phyloP scores from a whole-genome alignment of 2,888 invertebrate genomes.

The Hydriomena furcata region DNA sequence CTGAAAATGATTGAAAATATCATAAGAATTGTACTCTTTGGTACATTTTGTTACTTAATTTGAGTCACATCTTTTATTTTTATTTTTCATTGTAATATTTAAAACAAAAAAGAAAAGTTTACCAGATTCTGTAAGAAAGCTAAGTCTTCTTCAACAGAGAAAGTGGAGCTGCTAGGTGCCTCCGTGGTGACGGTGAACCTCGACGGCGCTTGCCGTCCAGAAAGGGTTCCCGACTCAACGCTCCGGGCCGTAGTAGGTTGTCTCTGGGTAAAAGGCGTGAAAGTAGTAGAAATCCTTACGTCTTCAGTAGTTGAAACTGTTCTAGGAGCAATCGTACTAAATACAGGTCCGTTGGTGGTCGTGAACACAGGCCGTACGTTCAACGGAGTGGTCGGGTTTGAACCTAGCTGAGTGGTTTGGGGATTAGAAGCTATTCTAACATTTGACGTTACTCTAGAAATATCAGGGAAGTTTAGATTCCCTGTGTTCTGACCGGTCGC shows the following conservation, averaged over 20 bases:
- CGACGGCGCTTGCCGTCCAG: slow-evolving; percentile 51
- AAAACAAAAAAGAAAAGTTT: too few species aligned
- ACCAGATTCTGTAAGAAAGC: slow-evolving; percentile 85
- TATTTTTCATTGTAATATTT: too few species aligned
- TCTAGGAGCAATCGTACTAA: slow-evolving; percentile 56
- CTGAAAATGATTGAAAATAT: slow-evolving; percentile 52
- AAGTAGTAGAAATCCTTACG: slow-evolving; percentile 70
- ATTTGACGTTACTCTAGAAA: slow-evolving; percentile 72
- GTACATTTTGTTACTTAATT: too few species aligned
- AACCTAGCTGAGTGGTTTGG: slow-evolving; percentile 62
- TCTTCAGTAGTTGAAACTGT: slow-evolving; percentile 59
- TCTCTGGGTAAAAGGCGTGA: slow-evolving; percentile 58
- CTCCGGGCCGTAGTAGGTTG: slow-evolving; percentile 50
- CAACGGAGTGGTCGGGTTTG: slow-evolving; percentile 67
- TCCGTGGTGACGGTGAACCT: slow-evolving; percentile 64
- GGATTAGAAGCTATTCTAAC: slow-evolving; percentile 72
- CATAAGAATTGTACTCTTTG: too few species aligned
- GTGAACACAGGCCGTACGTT: slow-evolving; percentile 66
- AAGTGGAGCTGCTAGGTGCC: slow-evolving; percentile 72
- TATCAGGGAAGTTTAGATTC: slow-evolving; percentile 56
- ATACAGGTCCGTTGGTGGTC: slow-evolving; percentile 52
- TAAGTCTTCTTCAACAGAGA: slow-evolving; percentile 82
- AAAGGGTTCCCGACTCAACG: slow-evolving; percentile 42
- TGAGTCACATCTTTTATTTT: too few species aligned
- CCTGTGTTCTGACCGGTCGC: slow-evolving; percentile 62